These are phyloP conservation scores for Manduca sexta DNA, from an alignment of 1,140 invertebrate species.

Conservation along the genomic window DNA sequence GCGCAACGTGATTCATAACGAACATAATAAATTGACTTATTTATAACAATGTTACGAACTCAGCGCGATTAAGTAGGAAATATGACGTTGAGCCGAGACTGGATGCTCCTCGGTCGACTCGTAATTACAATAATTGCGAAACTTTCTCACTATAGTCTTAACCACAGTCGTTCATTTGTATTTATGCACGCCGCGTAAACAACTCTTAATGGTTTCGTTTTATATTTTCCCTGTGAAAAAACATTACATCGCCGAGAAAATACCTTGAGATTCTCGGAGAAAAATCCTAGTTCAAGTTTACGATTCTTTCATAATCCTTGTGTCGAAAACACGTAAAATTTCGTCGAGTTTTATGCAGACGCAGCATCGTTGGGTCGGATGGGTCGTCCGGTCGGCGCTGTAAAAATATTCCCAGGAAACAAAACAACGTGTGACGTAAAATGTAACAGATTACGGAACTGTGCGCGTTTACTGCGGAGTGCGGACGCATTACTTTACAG, in stretches of 20 bases:
- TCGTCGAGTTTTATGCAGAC: slow-evolving; percentile 34
- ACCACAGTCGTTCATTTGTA: slow-evolving; percentile 45
- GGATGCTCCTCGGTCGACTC: slow-evolving; percentile 52
- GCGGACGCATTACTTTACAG: slow-evolving; percentile 7
- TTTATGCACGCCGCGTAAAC: slow-evolving; percentile 45
- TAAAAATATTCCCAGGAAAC: slow-evolving; percentile 46
- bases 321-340: slow-evolving; percentile 44
- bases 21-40: slow-evolving; percentile 50
- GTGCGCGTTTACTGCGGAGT: slow-evolving; percentile 33
- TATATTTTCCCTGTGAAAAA: slow-evolving; percentile 18
- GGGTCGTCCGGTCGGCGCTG: slow-evolving; percentile 30
- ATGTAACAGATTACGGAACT: slow-evolving; percentile 33
- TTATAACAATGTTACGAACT: slow-evolving; percentile 57
- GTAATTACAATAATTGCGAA: slow-evolving; percentile 68
- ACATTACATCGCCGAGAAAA: slow-evolving; percentile 9
- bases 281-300: slow-evolving; percentile 34
- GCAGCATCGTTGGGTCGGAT: slow-evolving; percentile 34
- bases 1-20: slow-evolving; percentile 9
- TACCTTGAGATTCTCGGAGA: slow-evolving; percentile 10
- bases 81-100: slow-evolving; percentile 44
- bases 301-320: slow-evolving; percentile 41
- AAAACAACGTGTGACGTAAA: slow-evolving; percentile 40
- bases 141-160: slow-evolving; percentile 51
- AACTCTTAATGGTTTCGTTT: slow-evolving; percentile 30
- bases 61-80: slow-evolving; percentile 58